Base-by-base conservation (phyloP, 2,888 invertebrate species). In the Acanthosepion pharaonis region DNA sequence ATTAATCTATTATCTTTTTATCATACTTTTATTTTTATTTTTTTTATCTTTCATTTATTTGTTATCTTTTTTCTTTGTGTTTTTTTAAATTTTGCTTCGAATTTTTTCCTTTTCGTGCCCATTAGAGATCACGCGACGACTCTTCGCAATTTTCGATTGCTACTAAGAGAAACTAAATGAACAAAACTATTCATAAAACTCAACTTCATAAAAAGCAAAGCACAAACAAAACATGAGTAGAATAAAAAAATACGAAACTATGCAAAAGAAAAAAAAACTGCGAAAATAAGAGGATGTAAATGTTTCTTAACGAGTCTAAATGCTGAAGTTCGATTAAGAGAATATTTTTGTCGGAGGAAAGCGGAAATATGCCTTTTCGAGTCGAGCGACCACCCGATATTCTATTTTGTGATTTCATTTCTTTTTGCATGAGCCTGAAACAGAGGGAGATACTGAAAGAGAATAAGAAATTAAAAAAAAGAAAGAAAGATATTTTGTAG, bases 51-150 rank as follows among this genome's bases (percentile, higher is more conserved):
- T 42, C 42, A 42, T 42, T 42, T 42, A 42, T 3, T 42, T 42
- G 2, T 11, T 15, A 15, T 51, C 51, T 51, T 51, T 51, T 51
- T 51, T 51, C 15, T 51, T 51, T 51, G 8, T 51, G 9, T 6
- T 15, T 51, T 15, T 51, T 51, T 51, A 51, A 11, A 51, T 51
- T 59, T 20, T 59, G 59, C 59, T 59, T 4, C 59, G 23, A 23
- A 6, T 23, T 20, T 59, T 59, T 59, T 23, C 15, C 78, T 33
- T 2, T 78, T 15, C n/a, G 78, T 78, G 78, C 4, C 78, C 78
- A 78, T 78, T 78, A 78, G 78, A 78, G 78, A 33, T 78, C 78
- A 78, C 78, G 78, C 78, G n/a, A 78, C n/a, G n/a, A 33, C n/a
- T 18, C 33, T 78, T 78, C n/a, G 15, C 78, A 33, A 33, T 78